Evolutionary conservation across 1,140 invertebrate genomes (phyloP), one percentile per base, ranked within the genome.

Genomic region (Apolygus lucorum): DNA sequence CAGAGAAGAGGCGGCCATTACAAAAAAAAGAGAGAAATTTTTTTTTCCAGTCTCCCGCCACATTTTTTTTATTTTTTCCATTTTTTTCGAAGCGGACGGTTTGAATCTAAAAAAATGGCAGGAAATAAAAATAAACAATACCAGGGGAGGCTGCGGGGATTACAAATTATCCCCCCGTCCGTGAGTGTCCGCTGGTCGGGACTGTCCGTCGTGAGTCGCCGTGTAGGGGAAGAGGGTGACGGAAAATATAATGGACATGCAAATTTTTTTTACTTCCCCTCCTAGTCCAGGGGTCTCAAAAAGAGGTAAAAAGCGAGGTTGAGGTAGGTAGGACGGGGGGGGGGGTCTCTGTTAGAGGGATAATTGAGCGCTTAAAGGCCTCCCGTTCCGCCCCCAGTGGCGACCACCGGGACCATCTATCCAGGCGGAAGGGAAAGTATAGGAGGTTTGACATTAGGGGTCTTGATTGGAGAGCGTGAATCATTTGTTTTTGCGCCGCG

Each of bases 21-120:
- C 80, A 78, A 79, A 80, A 78, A 79, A 81, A 81, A 80, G 80
- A 80, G 79, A 4, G 54, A 42, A 42, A 8, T 17, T 8, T 42
- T 17, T 42, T 22, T 21, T 59, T 22, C 22, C 54, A 4, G 8
- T 78, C 78, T 77, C 73, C 78, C 78, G 75, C 73, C 73, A 75
- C 73, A 73, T 73, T 74, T 75, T 70, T 28, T 24, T 28, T 59
- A 68, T 68, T 14, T 34, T 42, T 67, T 34, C 28, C 28, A 2
- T 13, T 67, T 42, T 62, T 26, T 24, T 26, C 74, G 74, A 72
- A 74, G 73, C 63, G 63, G 63, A 59, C 54, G 54, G 54, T 59
- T 42, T 64, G 63, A 64, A 64, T 64, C 28, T 64, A 64, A 64
- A 64, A n/a, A 64, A 64, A 64, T 64, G 63, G 63, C 25, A 64